Conservation (phyloP, 2,888 invertebrate species). For the Lapara coniferarum region DNA sequence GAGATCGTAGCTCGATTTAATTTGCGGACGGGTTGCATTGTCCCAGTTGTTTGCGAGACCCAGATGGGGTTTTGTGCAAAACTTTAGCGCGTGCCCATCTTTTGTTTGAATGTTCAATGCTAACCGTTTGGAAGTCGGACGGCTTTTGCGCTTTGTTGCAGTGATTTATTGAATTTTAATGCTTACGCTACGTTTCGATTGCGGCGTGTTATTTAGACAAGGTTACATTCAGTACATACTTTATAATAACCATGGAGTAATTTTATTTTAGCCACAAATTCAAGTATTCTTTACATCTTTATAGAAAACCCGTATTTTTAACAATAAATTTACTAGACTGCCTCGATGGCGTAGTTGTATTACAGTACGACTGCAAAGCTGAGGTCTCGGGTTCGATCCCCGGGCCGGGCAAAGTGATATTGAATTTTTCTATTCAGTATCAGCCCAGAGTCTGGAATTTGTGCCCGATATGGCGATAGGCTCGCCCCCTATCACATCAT, state of each 20-base stretch:
- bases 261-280: not conserved
- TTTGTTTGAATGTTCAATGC: constrained; percentile 56
- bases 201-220: constrained; percentile 23
- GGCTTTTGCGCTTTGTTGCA: constrained; percentile 37
- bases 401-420: no score
- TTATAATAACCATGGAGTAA: not conserved
- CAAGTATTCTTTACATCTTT: no score
- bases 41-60: constrained; percentile 59
- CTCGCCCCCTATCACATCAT: no score
- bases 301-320: no score
- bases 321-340: no score
- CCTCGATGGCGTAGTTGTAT: no score
- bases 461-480: no score
- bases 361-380: no score
- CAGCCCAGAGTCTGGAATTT: no score
- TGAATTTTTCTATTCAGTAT: no score
- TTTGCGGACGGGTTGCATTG: constrained; percentile 63
- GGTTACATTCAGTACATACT: constrained; percentile 1
- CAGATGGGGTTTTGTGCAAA: constrained; percentile 53
- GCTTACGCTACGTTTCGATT: constrained; percentile 36
- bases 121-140: constrained; percentile 50
- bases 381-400: no score
- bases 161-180: constrained; percentile 56
- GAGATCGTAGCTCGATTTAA: constrained; percentile 57
- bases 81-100: constrained; percentile 53